phyloP scores from a whole-genome alignment of 1,140 invertebrate genomes.

The Cephus cinctus region DNA sequence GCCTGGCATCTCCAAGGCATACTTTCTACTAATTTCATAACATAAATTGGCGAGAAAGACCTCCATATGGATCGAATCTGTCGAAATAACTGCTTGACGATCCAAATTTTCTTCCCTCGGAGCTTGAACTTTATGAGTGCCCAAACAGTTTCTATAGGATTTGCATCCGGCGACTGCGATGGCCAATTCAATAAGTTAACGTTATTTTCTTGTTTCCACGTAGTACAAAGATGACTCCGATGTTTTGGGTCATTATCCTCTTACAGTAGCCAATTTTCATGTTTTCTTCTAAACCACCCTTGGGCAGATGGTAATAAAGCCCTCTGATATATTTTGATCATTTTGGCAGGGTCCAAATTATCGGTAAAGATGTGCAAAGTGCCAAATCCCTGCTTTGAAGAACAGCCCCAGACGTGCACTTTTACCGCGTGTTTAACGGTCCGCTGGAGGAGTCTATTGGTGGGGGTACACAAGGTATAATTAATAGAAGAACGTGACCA shows the following conservation, averaged over 20 bases:
- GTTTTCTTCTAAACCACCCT: slow-evolving; percentile 7
- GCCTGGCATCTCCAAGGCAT: no score
- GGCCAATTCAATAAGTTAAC: slow-evolving; percentile 9
- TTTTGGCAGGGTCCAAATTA: slow-evolving; percentile 14
- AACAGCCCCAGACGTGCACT: slow-evolving; percentile 16
- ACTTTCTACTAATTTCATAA: no score
- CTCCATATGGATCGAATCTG: no score
- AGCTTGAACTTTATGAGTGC: no score
- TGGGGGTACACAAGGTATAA: background rate
- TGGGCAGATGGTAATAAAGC: slow-evolving; percentile 11
- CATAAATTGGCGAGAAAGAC: no score
- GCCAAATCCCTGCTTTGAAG: slow-evolving; percentile 13
- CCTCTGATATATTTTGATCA: slow-evolving; percentile 11
- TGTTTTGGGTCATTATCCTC: no score
- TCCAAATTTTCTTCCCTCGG: no score
- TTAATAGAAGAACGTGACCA: slow-evolving; percentile 8
- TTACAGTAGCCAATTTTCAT: slow-evolving; percentile 12
- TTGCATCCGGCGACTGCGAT: no score
- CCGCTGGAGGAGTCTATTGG: background rate
- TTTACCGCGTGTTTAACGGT: slow-evolving; percentile 5
- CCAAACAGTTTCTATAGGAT: no score
- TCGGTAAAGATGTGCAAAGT: slow-evolving; percentile 13
- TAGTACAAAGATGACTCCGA: no score
- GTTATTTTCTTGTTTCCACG: slow-evolving; percentile 6
- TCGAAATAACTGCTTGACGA: no score